Base-by-base conservation (phyloP, 2,888 invertebrate genomes). In the Scaptomyza tumidula region DNA sequence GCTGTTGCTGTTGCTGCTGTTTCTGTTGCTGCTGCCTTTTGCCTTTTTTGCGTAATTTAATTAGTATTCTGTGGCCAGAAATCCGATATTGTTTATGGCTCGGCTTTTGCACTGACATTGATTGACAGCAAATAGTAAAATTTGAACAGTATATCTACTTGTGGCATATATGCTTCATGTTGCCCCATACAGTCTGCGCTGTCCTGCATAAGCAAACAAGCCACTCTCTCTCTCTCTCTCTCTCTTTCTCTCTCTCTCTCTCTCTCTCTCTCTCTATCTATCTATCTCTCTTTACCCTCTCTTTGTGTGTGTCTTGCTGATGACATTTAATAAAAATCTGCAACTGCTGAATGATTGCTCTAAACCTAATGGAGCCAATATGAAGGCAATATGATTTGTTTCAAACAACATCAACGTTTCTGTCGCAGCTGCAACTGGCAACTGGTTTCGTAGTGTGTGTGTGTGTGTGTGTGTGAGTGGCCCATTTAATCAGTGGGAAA, bases 41-140 rank as follows among this genome's bases (percentile, higher is more conserved):
- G 73, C 79, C 63, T 71, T 78, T 81, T 85, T 84, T 77, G 80
- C 85, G 87, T 89, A 87, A 89, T 89, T 89, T 87, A 88, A 88
- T 88, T 88, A 89, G 89, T 89, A 89, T 76, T 72, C 88, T 87
- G 89, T 70, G 89, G 80, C 90, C 86, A 87, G 88, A 87, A 88
- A 88, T 89, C 77, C 75, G 87, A 88, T 88, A 88, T 88, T 88
- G 88, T 81, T 89, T 87, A 88, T 87, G 89, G 89, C 87, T 83
- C 76, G 77, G 75, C 83, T 69, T 81, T 82, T 71, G 72, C 87
- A 78, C 71, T 88, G 88, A 89, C 89, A 89, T 89, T 88, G 88
- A 88, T 89, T 88, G 88, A 89, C 88, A 81, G 87, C 83, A 71
- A 79, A 78, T 86, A 78, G 75, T 76, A 80, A 76, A 80, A 80